Conservation (phyloP, 2,797 vertebrate species). For the Fistularia commersonii region DNA sequence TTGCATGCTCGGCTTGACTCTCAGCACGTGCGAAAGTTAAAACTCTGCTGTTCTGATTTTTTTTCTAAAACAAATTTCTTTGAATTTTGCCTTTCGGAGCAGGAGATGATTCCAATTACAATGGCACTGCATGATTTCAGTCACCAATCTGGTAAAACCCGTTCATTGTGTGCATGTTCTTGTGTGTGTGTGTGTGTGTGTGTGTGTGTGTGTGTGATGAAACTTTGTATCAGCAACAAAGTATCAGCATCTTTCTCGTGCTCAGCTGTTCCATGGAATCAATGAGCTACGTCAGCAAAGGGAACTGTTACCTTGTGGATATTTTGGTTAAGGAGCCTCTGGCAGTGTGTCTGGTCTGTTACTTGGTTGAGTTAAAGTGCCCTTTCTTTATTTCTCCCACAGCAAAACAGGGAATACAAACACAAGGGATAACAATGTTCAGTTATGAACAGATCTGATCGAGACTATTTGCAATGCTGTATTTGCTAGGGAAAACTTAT, state of each 20-base stretch:
- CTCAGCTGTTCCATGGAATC: conserved; percentile 13
- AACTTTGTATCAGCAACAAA: no score
- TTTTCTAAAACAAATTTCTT: neutral
- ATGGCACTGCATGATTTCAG: no score
- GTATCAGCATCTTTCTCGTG: conserved; percentile 11
- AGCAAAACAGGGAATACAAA: no score
- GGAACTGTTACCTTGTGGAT: conserved; percentile 24
- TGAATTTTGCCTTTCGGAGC: neutral
- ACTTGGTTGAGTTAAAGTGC: neutral
- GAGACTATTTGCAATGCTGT: no score
- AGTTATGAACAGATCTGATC: no score
- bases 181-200: conserved; percentile 4
- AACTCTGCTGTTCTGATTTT: neutral
- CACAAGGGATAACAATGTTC: no score
- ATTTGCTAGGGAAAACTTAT: no score
- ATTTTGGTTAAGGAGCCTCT: conserved; percentile 26
- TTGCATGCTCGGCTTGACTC: conserved; percentile 12
- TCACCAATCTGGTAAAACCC: neutral
- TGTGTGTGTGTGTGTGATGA: no score
- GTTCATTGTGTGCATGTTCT: no score
- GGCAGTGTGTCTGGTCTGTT: conserved; percentile 4
- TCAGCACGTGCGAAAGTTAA: conserved; percentile 16
- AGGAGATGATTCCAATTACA: no score
- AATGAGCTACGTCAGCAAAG: conserved; percentile 3
- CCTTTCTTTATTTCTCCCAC: no score